Evolutionary conservation across 37 sponge, comb jelly and placozoan species (phyloP).

Genomic region (Agelas oroides): DNA sequence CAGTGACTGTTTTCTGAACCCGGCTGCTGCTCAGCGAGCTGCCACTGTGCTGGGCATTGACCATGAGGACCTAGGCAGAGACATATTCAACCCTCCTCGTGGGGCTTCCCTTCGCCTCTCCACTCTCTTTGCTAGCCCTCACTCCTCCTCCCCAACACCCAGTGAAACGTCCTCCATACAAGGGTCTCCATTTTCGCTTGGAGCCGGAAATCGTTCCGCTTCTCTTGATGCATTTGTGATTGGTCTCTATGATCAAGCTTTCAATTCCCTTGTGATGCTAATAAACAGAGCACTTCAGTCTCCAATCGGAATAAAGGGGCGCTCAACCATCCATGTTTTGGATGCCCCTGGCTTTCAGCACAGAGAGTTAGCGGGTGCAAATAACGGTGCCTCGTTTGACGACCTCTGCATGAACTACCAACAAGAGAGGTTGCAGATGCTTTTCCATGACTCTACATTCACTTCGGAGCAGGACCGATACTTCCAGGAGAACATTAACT

Average conservation of each 20-base stretch:
- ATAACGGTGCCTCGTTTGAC: constrained; percentile 83
- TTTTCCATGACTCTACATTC: constrained; percentile 94
- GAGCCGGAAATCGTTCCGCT: constrained; percentile 53
- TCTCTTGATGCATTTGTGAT: constrained; percentile 87
- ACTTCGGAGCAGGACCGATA: constrained; percentile 94
- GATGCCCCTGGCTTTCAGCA: constrained; percentile 99
- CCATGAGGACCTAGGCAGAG: constrained; percentile 87
- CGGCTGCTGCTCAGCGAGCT: constrained; percentile 96
- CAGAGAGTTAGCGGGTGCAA: constrained; percentile 59
- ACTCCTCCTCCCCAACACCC: constrained; percentile 42
- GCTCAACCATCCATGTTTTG: constrained; percentile 82
- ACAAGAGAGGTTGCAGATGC: constrained; percentile 95
- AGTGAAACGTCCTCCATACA: constrained; percentile 52
- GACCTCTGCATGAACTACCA: constrained; percentile 97
- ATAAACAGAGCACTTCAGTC: constrained; percentile 87
- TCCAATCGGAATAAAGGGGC: constrained; percentile 40
- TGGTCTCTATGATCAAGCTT: constrained; percentile 96
- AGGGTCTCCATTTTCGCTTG: constrained; percentile 24
- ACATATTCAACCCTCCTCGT: constrained; percentile 88
- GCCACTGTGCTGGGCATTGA: constrained; percentile 90
- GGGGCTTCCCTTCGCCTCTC: constrained; percentile 54
- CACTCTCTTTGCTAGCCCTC: constrained; percentile 10
- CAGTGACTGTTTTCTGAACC: constrained; percentile 89
- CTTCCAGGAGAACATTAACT: constrained; percentile 90
- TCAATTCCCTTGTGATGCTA: constrained; percentile 89